These are phyloP conservation scores for Microcebus griseorufus DNA, from an alignment of 2,113 vertebrate genomes.

Conservation along the genomic window DNA sequence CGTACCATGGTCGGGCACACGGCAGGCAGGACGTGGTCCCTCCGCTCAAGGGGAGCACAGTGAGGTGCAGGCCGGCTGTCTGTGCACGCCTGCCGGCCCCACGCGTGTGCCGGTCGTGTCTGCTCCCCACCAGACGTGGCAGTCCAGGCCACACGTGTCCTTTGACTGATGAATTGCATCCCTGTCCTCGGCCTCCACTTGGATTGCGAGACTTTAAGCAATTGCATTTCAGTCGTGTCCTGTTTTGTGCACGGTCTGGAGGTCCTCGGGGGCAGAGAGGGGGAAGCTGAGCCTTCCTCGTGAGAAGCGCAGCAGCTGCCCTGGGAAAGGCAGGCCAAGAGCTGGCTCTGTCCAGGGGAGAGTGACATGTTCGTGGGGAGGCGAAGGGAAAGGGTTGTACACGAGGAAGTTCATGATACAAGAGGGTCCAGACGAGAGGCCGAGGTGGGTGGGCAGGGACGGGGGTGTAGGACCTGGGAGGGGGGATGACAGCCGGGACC, in stretches of 20 bases:
- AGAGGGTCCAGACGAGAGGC: not conserved
- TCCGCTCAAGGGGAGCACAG: not conserved
- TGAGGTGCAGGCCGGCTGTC: too few relatives aligned
- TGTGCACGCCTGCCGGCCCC: not conserved
- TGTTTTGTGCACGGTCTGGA: not conserved
- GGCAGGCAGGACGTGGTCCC: not conserved
- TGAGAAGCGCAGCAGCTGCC: not conserved
- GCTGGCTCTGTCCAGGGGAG: not conserved
- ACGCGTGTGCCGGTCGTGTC: not conserved
- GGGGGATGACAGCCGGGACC: too few relatives aligned
- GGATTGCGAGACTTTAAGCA: not conserved
- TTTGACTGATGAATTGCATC: not conserved
- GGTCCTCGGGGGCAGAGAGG: too few relatives aligned
- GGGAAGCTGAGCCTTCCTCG: not conserved
- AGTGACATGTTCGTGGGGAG: not conserved
- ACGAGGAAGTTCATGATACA: not conserved
- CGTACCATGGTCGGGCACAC: not conserved
- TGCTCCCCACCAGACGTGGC: not conserved
- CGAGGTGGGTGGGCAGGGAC: not conserved
- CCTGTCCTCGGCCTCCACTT: constrained; percentile 6
- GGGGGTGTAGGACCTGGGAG: not conserved
- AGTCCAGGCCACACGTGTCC: not conserved
- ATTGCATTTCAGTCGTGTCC: not conserved
- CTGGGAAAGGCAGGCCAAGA: not conserved
- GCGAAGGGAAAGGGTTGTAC: not conserved